phyloP scores from a whole-genome alignment of 35 echinoderm and acorn worm genomes.

The Amphiura filiformis region DNA sequence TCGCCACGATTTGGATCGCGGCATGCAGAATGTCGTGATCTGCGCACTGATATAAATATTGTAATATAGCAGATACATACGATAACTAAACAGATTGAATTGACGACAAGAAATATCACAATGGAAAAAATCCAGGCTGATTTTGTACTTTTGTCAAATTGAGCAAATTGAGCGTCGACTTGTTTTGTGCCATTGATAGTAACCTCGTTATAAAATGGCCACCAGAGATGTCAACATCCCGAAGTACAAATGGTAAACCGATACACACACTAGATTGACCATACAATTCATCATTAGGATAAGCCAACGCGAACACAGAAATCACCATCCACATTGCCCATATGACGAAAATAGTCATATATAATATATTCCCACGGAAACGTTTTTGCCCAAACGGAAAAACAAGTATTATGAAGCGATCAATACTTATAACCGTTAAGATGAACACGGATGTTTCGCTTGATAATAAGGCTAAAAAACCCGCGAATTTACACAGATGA shows the following conservation, averaged over 20 bases:
- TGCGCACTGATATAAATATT: constrained; percentile 48
- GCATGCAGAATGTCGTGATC: constrained; percentile 8
- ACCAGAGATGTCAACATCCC: background rate
- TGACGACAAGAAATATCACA: constrained; percentile 53
- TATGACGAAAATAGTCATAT: constrained; percentile 1
- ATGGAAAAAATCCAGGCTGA: constrained; percentile 63
- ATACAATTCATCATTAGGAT: constrained; percentile 26
- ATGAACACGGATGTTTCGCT: constrained; percentile 60
- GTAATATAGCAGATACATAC: constrained; percentile 48
- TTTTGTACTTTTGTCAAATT: background rate
- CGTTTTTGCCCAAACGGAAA: constrained; percentile 56
- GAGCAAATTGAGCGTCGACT: background rate
- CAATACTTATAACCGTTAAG: constrained; percentile 30
- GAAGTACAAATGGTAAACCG: constrained; percentile 34
- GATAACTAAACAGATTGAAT: constrained; percentile 52
- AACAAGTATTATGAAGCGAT: constrained; percentile 38
- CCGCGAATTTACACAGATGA: constrained; percentile 34
- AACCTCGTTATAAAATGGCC: background rate
- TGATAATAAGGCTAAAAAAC: constrained; percentile 27
- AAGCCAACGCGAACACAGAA: constrained; percentile 28
- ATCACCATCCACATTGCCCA: constrained; percentile 38
- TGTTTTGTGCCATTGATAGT: background rate
- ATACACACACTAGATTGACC: constrained; percentile 65
- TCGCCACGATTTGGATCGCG: background rate
- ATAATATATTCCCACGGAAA: constrained; percentile 23